phyloP scores from a whole-genome alignment of 2,888 invertebrate genomes.

The Malthinus flaveolus region DNA sequence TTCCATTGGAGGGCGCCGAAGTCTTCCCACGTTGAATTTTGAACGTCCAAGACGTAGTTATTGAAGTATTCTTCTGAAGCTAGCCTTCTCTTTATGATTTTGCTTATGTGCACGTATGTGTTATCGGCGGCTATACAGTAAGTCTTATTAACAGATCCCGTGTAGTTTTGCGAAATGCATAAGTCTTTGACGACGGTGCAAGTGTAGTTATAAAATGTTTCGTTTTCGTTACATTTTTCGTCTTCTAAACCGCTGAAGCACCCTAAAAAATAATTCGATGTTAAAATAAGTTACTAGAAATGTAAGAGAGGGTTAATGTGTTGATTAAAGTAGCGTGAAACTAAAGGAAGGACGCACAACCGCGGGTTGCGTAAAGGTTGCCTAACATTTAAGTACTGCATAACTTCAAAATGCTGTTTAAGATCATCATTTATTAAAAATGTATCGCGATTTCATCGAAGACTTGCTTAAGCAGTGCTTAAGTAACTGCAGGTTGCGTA shows the following conservation, averaged over 20 bases:
- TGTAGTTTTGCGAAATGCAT: constrained; percentile 54
- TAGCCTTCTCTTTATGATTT: constrained; percentile 59
- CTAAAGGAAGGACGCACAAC: no score
- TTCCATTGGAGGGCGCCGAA: constrained; percentile 82
- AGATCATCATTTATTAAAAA: no score
- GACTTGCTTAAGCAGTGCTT: no score
- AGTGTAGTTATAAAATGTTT: constrained; percentile 59
- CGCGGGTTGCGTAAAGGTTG: no score
- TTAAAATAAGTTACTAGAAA: neutral
- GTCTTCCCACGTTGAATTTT: constrained; percentile 72
- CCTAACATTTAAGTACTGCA: no score
- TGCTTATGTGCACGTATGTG: constrained; percentile 55
- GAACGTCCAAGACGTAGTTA: constrained; percentile 75
- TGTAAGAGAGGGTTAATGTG: no score
- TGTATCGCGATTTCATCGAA: no score
- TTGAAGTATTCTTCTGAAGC: constrained; percentile 62
- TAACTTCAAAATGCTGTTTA: no score
- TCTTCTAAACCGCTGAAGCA: constrained; percentile 71
- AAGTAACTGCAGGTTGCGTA: no score
- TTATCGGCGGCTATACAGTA: constrained; percentile 54
- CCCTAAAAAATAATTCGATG: constrained; percentile 49
- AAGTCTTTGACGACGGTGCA: constrained; percentile 59
- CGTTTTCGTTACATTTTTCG: constrained; percentile 55
- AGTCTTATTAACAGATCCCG: constrained; percentile 52
- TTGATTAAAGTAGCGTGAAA: neutral